Base-by-base conservation (phyloP, 2,113 vertebrate genomes). In the Cyrtonyx montezumae region DNA sequence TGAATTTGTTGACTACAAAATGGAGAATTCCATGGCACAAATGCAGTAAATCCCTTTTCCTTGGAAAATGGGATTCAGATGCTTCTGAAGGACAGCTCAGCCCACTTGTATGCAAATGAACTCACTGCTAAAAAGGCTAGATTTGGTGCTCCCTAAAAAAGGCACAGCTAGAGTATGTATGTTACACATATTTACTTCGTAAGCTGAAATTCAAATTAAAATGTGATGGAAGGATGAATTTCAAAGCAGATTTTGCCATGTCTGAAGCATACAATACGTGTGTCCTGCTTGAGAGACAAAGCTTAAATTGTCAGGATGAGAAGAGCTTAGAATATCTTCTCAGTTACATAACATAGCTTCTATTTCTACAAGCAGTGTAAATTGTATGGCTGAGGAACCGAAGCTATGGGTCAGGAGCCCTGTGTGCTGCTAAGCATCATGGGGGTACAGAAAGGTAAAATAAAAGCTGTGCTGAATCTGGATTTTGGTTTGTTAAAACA, bases 1-100 rank as follows among this genome's bases (percentile, higher is more conserved):
- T 80, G 94, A 49, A 76, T 94, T 80, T 80, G 69, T 89, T 80
- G 79, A 61, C 53, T 93, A 32, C 66, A 88, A 88, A 95, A 81
- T 17, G 40, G n/a, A 91, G 90, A 93, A 81, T 66, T 80, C 56
- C 36, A 75, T 49, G 59, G 43, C 19, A 86, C 53, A n/a, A 65
- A 78, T 32, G 48, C 0, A 2, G 53, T 61, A 89, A 92, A 80
- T 61, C 28, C n/a, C 32, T 0, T 3, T 26, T 34, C 13, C 48
- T 81, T 45, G 66, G 66, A 79, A 91, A 79, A 74, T 12, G 40
- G 61, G 48, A 62, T 90, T 78, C 40, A 28, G 34, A 51, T 36
- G 13, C 19, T 21, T 75, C 69, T 65, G 66, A 71, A 87, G 81
- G 79, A 49, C 13, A 49, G 7, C n/a, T 85, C 65, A 85, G 30